Conservation (phyloP, 2,113 vertebrate species). For the Australoheros scitulus region DNA sequence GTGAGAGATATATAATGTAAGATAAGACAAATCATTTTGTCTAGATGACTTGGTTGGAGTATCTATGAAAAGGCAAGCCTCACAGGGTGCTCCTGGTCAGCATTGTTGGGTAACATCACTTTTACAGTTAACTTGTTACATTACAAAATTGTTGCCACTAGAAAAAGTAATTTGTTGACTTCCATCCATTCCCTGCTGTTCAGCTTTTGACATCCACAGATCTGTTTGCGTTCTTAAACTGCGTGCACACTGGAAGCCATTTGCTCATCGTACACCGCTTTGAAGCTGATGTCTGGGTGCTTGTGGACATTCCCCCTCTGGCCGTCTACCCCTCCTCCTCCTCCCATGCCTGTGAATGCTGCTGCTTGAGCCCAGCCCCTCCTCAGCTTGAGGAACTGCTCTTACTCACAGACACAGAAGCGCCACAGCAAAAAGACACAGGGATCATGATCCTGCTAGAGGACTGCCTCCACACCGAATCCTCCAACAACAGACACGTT, state of each 20-base stretch:
- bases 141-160: not conserved
- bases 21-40: no score
- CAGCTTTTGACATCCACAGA: not conserved
- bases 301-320: not conserved
- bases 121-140: not conserved
- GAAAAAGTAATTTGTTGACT: not conserved
- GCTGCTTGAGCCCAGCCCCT: constrained; percentile 48
- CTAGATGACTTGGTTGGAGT: no score
- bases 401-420: not conserved
- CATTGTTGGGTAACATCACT: no score
- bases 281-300: not conserved
- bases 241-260: not conserved
- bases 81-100: no score
- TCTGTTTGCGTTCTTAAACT: not conserved
- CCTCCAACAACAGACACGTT: not conserved
- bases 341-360: constrained; percentile 35
- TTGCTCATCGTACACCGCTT: not conserved
- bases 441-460: constrained; percentile 24
- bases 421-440: not conserved
- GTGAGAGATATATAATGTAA: no score
- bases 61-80: no score
- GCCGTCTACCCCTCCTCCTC: constrained; percentile 18
- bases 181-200: not conserved
- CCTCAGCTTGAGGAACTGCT: constrained; percentile 49
- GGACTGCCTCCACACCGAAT: not conserved